Percentiles rank a stretch among this genome's conserved stretches.
These are phyloP conservation scores for Sminthurides bifidus DNA, from an alignment of 1,140 invertebrate species.

Conservation along the genomic window DNA sequence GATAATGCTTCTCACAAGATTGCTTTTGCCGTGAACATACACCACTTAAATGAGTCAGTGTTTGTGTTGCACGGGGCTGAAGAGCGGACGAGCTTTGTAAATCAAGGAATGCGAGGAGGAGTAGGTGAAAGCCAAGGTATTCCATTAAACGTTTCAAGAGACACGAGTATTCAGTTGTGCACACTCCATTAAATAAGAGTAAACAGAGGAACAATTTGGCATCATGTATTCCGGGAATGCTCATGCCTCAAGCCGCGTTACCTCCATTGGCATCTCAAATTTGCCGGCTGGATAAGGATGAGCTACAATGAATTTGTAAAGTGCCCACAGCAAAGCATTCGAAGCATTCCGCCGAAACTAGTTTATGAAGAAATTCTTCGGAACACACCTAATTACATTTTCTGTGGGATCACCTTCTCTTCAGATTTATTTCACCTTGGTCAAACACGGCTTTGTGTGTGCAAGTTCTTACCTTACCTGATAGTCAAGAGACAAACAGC, in stretches of 20 bases:
- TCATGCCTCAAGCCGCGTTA: neutral
- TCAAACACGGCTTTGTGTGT: no score
- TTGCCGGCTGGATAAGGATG: no score
- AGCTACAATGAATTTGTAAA: neutral
- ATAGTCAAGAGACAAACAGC: neutral
- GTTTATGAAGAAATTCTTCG: constrained; percentile 26
- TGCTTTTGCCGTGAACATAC: no score
- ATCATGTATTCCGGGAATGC: constrained; percentile 16
- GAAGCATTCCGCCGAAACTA: no score
- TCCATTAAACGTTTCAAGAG: constrained; percentile 8
- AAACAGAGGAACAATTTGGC: constrained; percentile 14
- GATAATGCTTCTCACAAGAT: no score
- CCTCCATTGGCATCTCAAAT: neutral
- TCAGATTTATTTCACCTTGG: neutral
- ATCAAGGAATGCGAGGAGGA: no score
- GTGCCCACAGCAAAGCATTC: constrained; percentile 27
- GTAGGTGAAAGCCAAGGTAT: neutral
- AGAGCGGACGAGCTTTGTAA: no score
- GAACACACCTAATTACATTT: constrained; percentile 31
- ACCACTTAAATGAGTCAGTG: no score
- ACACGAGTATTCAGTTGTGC: no score
- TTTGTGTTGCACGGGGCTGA: no score
- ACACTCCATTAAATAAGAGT: no score
- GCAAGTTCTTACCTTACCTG: constrained; percentile 1
- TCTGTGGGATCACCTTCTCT: constrained; percentile 5